These are phyloP conservation scores for Drosophila bunnanda DNA, from an alignment of 2,888 invertebrate species.

Conservation along the genomic window DNA sequence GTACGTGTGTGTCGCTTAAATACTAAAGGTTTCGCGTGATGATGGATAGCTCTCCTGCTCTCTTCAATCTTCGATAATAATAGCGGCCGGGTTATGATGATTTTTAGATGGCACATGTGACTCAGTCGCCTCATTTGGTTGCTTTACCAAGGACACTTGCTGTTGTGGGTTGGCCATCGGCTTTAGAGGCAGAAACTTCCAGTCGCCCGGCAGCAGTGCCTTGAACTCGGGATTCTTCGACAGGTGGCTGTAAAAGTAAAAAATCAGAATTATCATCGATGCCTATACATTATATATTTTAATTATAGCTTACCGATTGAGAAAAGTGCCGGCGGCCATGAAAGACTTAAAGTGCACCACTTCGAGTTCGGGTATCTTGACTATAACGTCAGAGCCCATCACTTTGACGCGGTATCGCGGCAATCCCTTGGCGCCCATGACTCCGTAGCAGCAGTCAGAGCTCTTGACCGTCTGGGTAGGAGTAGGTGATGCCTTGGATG, in stretches of 20 bases:
- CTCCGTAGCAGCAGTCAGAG: slow-evolving; percentile 56
- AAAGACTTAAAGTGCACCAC: slow-evolving; percentile 63
- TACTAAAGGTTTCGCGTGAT: neutral
- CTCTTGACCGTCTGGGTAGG: neutral
- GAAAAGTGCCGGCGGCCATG: slow-evolving; percentile 65
- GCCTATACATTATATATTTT: neutral
- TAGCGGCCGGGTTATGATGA: slow-evolving; percentile 46
- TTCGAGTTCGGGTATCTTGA: slow-evolving; percentile 76
- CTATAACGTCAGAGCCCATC: slow-evolving; percentile 60
- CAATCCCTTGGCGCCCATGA: slow-evolving; percentile 62
- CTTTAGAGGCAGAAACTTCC: slow-evolving; percentile 62
- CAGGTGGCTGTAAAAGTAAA: slow-evolving; percentile 52
- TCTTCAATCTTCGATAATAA: slow-evolving; percentile 70
- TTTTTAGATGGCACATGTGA: slow-evolving; percentile 16
- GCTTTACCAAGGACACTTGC: slow-evolving; percentile 7
- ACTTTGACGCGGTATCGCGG: slow-evolving; percentile 77
- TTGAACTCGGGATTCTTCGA: slow-evolving; percentile 25
- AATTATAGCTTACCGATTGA: slow-evolving; percentile 73
- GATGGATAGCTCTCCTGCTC: neutral
- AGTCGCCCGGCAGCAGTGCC: slow-evolving; percentile 53
- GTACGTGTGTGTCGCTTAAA: slow-evolving; percentile 1
- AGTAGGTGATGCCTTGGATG: neutral
- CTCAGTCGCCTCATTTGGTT: neutral
- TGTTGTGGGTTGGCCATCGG: neutral
- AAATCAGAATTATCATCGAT: neutral